Conservation (phyloP, 2,888 invertebrate species). For the Ochropleura plecta region DNA sequence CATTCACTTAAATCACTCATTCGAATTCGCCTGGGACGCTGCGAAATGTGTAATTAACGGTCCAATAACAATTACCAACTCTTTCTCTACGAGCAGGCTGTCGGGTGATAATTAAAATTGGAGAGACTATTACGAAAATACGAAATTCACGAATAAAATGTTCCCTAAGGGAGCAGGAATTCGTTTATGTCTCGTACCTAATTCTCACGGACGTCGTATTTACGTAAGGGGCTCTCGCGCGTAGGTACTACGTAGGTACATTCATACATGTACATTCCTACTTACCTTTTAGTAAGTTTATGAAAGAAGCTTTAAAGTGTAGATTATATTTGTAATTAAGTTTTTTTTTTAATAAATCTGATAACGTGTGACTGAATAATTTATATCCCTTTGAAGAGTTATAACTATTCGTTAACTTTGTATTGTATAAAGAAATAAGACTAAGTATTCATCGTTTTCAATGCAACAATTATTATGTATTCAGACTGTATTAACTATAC, state of each 20-base stretch:
- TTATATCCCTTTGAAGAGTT: constrained; percentile 67
- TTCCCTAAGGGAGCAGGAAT: constrained; percentile 33
- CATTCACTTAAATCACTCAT: constrained; percentile 16
- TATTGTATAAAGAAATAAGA: constrained; percentile 51
- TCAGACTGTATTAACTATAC: constrained; percentile 48
- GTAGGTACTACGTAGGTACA: constrained; percentile 43
- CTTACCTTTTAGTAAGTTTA: constrained; percentile 78
- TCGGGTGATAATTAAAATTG: constrained; percentile 47
- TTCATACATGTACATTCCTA: constrained; percentile 71
- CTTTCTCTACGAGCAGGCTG: constrained; percentile 43
- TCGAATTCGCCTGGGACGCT: constrained; percentile 3
- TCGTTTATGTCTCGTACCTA: constrained; percentile 23
- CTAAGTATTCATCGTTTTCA: constrained; percentile 40
- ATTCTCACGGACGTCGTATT: constrained; percentile 34
- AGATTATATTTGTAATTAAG: constrained; percentile 74
- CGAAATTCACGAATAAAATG: constrained; percentile 30
- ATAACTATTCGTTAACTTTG: constrained; percentile 65
- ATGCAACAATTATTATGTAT: constrained; percentile 59
- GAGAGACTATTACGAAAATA: constrained; percentile 51
- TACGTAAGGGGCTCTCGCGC: constrained; percentile 35
- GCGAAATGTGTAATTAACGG: constrained; percentile 24
- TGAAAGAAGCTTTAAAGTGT: constrained; percentile 88
- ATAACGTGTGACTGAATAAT: constrained; percentile 77
- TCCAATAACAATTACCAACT: constrained; percentile 41
- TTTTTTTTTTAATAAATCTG: constrained; percentile 70